These are phyloP conservation scores for Nasonia oneida DNA, from an alignment of 2,888 invertebrate species.

Conservation along the genomic window DNA sequence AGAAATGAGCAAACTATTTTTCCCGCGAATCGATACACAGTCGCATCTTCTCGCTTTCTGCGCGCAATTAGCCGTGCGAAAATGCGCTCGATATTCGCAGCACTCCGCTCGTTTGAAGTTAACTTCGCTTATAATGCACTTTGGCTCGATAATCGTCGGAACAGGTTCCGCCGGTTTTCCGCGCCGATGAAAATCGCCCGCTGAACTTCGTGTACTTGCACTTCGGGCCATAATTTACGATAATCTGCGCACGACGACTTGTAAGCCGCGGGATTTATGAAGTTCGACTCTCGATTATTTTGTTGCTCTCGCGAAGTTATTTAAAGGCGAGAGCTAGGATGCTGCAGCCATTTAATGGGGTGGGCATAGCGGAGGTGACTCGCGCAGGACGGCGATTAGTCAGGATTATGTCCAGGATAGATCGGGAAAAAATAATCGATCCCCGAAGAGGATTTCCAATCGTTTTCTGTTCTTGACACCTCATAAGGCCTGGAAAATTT, in stretches of 20 bases:
- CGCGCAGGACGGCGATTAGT: not conserved
- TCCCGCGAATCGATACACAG: not conserved
- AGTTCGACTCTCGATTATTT: not conserved
- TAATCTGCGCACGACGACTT: not conserved
- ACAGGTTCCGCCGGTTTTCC: conserved; percentile 30
- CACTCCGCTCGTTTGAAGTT: conserved; percentile 34
- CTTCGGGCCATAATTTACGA: conserved; percentile 36
- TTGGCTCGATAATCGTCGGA: not conserved
- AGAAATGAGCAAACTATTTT: not conserved
- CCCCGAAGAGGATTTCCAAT: not conserved
- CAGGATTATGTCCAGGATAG: not conserved
- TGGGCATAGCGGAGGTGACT: not conserved
- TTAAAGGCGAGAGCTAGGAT: not conserved
- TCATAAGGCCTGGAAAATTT: not conserved
- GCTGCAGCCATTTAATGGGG: not conserved
- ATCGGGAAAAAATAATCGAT: not conserved
- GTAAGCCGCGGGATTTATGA: conserved; percentile 6
- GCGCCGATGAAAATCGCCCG: conserved; percentile 18
- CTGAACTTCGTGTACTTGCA: not conserved
- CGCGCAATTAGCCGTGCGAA: conserved; percentile 4
- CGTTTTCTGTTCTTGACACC: not conserved
- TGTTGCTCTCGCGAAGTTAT: not conserved
- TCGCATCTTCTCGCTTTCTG: not conserved
- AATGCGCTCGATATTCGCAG: not conserved
- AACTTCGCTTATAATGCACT: conserved; percentile 23